These are phyloP conservation scores for Globia sparganii DNA, from an alignment of 2,888 invertebrate genomes.

Conservation along the genomic window DNA sequence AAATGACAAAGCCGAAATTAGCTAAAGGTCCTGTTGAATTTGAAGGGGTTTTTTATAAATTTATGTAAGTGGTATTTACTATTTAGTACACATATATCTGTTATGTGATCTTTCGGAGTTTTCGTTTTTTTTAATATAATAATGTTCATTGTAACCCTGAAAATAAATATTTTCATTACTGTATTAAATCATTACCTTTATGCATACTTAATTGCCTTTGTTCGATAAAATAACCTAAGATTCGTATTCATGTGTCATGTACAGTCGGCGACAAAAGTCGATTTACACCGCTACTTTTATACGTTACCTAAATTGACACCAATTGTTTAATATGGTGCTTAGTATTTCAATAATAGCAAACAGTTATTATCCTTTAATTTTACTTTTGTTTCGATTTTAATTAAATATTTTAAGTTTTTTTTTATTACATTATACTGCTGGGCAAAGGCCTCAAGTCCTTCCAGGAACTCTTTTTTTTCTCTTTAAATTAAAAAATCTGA, in stretches of 20 bases:
- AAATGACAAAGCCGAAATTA: constrained; percentile 6
- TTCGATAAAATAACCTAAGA: neutral
- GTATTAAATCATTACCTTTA: neutral
- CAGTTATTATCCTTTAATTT: too few species aligned
- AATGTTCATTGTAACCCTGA: too few species aligned
- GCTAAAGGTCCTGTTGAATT: neutral
- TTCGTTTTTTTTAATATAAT: too few species aligned
- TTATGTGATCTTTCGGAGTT: too few species aligned
- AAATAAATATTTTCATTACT: neutral
- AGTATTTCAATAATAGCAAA: neutral
- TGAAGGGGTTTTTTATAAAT: neutral
- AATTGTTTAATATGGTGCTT: neutral
- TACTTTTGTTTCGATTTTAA: neutral
- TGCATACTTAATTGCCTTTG: neutral
- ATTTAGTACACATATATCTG: too few species aligned
- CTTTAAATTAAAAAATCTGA: neutral
- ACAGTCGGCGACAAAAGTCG: neutral
- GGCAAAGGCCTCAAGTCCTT: too few species aligned
- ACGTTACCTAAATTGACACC: too few species aligned
- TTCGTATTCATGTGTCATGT: neutral
- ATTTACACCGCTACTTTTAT: neutral
- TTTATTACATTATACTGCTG: too few species aligned
- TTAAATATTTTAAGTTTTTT: too few species aligned
- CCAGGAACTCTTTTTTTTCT: too few species aligned
- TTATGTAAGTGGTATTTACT: neutral